Conservation (phyloP, 2,888 invertebrate genomes). For the Thereva nobilitata region DNA sequence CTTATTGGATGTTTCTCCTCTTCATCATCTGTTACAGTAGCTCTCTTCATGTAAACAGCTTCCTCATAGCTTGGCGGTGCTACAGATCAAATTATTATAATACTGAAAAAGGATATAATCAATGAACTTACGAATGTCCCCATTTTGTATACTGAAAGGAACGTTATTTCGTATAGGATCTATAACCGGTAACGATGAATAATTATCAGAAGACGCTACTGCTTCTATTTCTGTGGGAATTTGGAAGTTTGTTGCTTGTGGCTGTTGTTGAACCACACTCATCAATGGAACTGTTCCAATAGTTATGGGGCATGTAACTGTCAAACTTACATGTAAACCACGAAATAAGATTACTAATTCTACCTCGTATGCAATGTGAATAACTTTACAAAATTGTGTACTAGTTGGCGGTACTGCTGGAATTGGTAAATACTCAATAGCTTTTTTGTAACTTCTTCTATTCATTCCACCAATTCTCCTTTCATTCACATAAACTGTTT, state of each 20-base stretch:
- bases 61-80: conserved; percentile 58
- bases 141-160: conserved; percentile 2
- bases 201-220: neutral
- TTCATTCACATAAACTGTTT: conserved; percentile 51
- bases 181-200: neutral
- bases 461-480: conserved; percentile 49
- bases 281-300: conserved; percentile 55
- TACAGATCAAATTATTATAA: conserved; percentile 40
- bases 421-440: conserved; percentile 50
- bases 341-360: conserved; percentile 51
- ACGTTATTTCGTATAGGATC: neutral
- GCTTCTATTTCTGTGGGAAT: neutral
- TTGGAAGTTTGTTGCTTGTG: conserved; percentile 25
- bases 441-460: conserved; percentile 45
- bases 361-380: conserved; percentile 54
- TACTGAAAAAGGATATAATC: neutral
- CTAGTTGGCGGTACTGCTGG: conserved; percentile 56
- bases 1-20: conserved; percentile 47
- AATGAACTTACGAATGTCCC: conserved; percentile 36
- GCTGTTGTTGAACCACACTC: conserved; percentile 45
- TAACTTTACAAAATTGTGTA: conserved; percentile 52
- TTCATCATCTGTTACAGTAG: conserved; percentile 53
- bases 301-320: conserved; percentile 52
- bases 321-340: conserved; percentile 51
- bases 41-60: conserved; percentile 53